A percentile compares a stretch with the other conserved stretches of the same genome.
phyloP scores from a whole-genome alignment of 2,113 vertebrate species.

The Cottus gobio region DNA sequence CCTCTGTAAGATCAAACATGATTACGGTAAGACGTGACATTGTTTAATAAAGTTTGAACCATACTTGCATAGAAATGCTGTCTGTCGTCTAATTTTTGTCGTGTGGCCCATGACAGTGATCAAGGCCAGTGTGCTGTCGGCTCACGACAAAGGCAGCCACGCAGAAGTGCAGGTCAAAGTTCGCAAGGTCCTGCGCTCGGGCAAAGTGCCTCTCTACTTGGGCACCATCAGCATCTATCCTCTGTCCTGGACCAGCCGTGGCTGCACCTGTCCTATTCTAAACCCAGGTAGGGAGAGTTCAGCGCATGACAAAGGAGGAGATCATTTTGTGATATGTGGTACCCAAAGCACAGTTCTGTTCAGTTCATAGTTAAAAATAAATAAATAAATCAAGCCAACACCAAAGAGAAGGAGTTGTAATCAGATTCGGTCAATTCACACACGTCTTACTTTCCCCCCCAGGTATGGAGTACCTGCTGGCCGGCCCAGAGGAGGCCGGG shows the following conservation, averaged over 20 bases:
- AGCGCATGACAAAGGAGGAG: background rate
- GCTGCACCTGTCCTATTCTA: slow-evolving; percentile 91
- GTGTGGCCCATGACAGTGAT: slow-evolving; percentile 80
- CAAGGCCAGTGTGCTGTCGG: slow-evolving; percentile 90
- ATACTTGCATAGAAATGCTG: background rate
- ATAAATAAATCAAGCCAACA: too few species aligned
- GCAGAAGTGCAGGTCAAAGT: slow-evolving; percentile 91
- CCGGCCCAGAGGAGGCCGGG: slow-evolving; percentile 86
- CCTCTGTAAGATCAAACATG: slow-evolving; percentile 89
- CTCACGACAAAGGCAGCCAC: slow-evolving; percentile 92
- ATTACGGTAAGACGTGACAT: slow-evolving; percentile 84
- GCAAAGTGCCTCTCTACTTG: slow-evolving; percentile 79
- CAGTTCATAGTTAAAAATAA: background rate
- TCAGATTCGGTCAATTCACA: background rate
- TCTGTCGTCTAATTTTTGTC: background rate
- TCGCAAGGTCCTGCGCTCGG: slow-evolving; percentile 87
- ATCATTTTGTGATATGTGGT: background rate
- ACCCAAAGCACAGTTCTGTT: background rate
- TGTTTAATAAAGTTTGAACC: background rate
- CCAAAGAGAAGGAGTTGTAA: background rate
- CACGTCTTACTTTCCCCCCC: background rate
- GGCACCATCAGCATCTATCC: slow-evolving; percentile 88
- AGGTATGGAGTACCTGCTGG: slow-evolving; percentile 90
- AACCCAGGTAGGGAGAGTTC: slow-evolving; percentile 84
- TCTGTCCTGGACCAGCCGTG: slow-evolving; percentile 90